A percentile compares a stretch with the other conserved stretches of the same genome.
Evolutionary conservation across 2,797 vertebrate genomes (phyloP).

Genomic region (Limnodromus scolopaceus): DNA sequence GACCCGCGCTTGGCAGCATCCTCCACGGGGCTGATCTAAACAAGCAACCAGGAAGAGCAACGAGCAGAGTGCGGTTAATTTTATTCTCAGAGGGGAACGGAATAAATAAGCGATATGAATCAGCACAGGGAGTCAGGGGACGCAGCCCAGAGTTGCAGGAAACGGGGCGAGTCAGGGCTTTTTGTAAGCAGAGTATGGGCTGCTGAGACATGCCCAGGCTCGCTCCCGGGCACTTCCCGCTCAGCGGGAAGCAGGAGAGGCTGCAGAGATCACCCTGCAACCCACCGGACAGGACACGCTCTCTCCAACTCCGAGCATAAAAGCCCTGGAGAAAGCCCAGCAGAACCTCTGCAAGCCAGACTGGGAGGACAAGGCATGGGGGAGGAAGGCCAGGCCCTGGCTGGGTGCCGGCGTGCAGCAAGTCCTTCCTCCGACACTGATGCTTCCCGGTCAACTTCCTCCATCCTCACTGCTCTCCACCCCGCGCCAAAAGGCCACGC

Average conservation of each 20-base stretch:
- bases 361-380: rapidly evolving
- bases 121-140: not conserved
- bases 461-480: rapidly evolving
- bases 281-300: not conserved
- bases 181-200: not conserved
- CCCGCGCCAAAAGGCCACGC: too few relatives aligned
- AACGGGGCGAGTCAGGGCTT: rapidly evolving
- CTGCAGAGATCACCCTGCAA: not conserved
- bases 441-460: not conserved
- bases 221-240: not conserved
- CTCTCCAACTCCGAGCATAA: not conserved
- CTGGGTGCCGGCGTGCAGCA: rapidly evolving
- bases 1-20: not conserved
- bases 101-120: not conserved
- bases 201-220: not conserved
- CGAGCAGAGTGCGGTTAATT: rapidly evolving
- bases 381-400: not conserved
- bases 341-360: not conserved
- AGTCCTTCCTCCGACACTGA: not conserved
- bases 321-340: not conserved
- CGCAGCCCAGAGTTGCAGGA: not conserved
- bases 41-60: not conserved
- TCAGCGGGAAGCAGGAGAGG: not conserved
- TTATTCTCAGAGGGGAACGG: not conserved
- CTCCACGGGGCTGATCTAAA: rapidly evolving